A percentile compares a stretch with the other conserved stretches of the same genome.
phyloP scores from a whole-genome alignment of 2,797 vertebrate species.

The Brachymystax lenok region DNA sequence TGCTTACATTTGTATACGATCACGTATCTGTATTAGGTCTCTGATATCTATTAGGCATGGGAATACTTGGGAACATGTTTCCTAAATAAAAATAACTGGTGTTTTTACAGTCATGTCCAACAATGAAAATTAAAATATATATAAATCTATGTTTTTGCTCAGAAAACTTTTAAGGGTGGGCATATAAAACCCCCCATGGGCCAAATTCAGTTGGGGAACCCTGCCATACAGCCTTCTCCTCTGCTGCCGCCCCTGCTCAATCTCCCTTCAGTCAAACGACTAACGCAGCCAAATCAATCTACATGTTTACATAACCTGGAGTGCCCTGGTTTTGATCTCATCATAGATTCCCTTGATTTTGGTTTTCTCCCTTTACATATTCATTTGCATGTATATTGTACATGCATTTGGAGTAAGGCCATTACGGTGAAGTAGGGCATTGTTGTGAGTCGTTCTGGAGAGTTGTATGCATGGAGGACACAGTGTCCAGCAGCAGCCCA shows the following conservation, averaged over 20 bases:
- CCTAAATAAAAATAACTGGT: too few relatives aligned
- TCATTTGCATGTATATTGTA: constrained; percentile 4
- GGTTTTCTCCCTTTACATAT: neutral
- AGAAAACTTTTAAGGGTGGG: too few relatives aligned
- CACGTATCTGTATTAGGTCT: too few relatives aligned
- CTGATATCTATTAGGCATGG: too few relatives aligned
- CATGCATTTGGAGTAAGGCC: neutral
- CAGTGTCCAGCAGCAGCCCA: neutral
- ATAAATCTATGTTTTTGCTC: too few relatives aligned
- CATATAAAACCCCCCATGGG: too few relatives aligned
- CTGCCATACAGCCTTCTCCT: constrained; percentile 25
- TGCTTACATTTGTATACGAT: too few relatives aligned
- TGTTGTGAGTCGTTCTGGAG: neutral
- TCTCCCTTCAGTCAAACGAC: constrained; percentile 56
- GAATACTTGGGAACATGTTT: too few relatives aligned
- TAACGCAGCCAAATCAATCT: constrained; percentile 60
- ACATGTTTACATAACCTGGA: constrained; percentile 70
- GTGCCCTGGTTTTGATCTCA: constrained; percentile 68
- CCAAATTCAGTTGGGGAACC: too few relatives aligned
- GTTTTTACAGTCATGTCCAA: too few relatives aligned
- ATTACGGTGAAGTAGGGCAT: neutral
- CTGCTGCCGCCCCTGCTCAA: constrained; percentile 26
- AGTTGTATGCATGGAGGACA: neutral
- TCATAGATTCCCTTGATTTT: constrained; percentile 15
- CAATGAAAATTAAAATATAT: too few relatives aligned